Evolutionary conservation across 2,888 invertebrate species (phyloP).

Genomic region (Strigamia crassipes): DNA sequence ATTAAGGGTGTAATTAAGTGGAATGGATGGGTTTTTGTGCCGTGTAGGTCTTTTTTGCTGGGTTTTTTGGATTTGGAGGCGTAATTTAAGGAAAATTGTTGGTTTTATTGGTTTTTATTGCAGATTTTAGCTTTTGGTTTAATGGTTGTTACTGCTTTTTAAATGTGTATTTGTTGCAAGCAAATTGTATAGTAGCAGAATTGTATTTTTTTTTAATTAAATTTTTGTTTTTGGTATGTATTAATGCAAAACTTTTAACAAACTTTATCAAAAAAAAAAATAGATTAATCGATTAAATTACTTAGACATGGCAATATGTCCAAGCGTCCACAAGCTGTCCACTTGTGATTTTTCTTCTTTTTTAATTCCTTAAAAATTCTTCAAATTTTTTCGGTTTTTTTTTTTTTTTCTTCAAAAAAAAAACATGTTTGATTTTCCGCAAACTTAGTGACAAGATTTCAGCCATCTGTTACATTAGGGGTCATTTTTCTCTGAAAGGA

Average conservation of each 20-base stretch:
- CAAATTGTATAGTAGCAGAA: no score
- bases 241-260: not conserved
- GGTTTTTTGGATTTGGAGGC: no score
- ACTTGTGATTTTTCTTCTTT: not conserved
- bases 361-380: no score
- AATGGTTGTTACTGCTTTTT: not conserved
- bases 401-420: not conserved
- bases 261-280: not conserved
- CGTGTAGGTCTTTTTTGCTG: no score
- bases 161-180: no score
- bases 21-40: not conserved
- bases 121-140: no score
- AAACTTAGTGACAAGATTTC: slow-evolving; percentile 36
- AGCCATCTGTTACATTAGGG: slow-evolving; percentile 41
- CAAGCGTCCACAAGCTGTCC: not conserved
- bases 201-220: no score
- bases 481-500: slow-evolving; percentile 20
- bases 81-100: no score
- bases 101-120: no score
- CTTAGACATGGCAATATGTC: not conserved
- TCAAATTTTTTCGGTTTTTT: no score
- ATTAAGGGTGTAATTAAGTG: slow-evolving; percentile 13
- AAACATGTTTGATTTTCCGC: not conserved
- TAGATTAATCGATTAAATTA: not conserved
- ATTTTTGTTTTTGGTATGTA: not conserved